phyloP scores from a whole-genome alignment of 2,888 invertebrate genomes.

The Microchrysa polita region DNA sequence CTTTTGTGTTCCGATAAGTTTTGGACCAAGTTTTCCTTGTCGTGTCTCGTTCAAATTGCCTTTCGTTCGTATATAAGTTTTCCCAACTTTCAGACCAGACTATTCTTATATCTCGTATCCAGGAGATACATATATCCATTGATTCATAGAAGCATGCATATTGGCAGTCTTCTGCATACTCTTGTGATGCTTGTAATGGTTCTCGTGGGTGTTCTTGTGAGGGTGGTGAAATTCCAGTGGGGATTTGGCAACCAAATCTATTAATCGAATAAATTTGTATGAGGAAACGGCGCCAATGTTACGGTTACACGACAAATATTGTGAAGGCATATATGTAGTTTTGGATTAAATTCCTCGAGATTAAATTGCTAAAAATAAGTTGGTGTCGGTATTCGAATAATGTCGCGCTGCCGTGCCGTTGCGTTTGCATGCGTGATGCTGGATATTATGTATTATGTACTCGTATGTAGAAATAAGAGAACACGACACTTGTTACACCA shows the following conservation, averaged over 20 bases:
- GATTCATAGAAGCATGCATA: too few species aligned
- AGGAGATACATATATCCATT: not conserved
- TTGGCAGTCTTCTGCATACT: too few species aligned
- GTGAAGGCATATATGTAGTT: conserved; percentile 7
- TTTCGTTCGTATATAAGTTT: too few species aligned
- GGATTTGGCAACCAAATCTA: conserved; percentile 34
- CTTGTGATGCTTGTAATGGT: too few species aligned
- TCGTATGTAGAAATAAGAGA: too few species aligned
- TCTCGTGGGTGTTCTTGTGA: not conserved
- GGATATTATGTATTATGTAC: too few species aligned
- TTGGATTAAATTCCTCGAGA: conserved; percentile 1
- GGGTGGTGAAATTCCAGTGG: conserved; percentile 28
- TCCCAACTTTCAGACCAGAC: not conserved
- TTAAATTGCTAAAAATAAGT: not conserved
- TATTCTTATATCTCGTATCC: conserved; percentile 2
- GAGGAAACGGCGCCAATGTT: conserved; percentile 28
- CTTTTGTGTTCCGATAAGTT: not conserved
- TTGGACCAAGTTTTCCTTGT: conserved; percentile 5
- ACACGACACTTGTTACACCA: too few species aligned
- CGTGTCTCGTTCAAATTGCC: conserved; percentile 8
- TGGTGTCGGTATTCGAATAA: not conserved
- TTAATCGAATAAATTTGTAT: conserved; percentile 16
- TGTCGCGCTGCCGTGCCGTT: too few species aligned
- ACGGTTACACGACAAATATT: not conserved
- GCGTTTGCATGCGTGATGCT: too few species aligned